These are phyloP conservation scores for Trogon surrucura DNA, from an alignment of 2,113 vertebrate species.

Conservation along the genomic window DNA sequence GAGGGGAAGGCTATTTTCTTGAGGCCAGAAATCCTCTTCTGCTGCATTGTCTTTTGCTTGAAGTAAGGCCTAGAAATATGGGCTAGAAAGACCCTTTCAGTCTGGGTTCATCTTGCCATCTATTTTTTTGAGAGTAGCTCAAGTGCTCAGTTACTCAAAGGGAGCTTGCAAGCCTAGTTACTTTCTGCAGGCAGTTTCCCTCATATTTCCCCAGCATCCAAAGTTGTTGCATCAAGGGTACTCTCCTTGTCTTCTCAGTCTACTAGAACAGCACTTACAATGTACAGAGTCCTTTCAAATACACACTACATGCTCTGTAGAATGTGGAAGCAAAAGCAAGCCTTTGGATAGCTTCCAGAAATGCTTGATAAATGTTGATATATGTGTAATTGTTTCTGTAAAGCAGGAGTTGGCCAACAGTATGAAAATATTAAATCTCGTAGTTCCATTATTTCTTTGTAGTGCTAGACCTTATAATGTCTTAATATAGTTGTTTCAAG, in stretches of 20 bases:
- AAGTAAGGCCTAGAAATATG: not conserved
- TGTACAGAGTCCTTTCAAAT: not conserved
- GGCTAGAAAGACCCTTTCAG: not conserved
- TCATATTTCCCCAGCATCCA: not conserved
- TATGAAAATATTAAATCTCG: not conserved
- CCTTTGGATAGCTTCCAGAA: not conserved
- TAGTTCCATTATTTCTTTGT: not conserved
- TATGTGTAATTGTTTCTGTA: not conserved
- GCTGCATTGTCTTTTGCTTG: not conserved
- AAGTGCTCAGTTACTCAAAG: not conserved
- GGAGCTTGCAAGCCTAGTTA: not conserved
- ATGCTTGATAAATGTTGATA: not conserved
- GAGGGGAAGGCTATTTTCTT: not conserved
- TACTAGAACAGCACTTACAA: not conserved
- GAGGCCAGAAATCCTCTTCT: not conserved
- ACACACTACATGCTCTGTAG: rapidly evolving
- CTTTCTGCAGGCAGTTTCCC: not conserved
- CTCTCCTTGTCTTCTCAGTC: not conserved
- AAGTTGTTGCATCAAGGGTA: not conserved
- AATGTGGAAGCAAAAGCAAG: not conserved
- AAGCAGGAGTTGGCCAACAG: not conserved
- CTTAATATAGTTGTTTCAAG: not conserved
- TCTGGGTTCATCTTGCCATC: not conserved
- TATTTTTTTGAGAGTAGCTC: not conserved
- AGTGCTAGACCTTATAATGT: not conserved